phyloP scores from a whole-genome alignment of 2,888 invertebrate species.

The Tetragonisca angustula region DNA sequence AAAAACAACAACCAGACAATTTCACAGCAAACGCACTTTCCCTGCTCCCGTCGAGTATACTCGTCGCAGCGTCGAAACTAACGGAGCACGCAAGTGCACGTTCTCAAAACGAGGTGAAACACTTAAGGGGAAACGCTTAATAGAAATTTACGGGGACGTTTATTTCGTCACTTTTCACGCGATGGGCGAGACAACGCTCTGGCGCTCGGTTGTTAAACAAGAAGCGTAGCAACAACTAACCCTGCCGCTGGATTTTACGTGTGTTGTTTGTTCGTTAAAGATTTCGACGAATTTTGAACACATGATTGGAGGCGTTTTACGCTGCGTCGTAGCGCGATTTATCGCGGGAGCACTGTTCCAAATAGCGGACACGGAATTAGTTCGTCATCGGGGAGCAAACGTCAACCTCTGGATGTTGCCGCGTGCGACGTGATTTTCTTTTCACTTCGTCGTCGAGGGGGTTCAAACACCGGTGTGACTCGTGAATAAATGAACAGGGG shows the following conservation, averaged over 20 bases:
- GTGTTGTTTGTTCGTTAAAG: conserved; percentile 22
- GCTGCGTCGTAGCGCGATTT: conserved; percentile 21
- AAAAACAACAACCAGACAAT: too few species aligned
- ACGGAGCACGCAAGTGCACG: too few species aligned
- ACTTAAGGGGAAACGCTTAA: neutral
- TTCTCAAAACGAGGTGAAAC: too few species aligned
- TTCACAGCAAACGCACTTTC: too few species aligned
- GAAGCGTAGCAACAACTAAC: neutral
- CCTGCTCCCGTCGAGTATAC: too few species aligned
- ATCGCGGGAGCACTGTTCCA: conserved; percentile 2
- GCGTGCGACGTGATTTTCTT: neutral
- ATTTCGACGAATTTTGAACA: conserved; percentile 18
- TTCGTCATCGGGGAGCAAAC: neutral
- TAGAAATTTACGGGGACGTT: neutral
- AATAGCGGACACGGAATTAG: conserved; percentile 5
- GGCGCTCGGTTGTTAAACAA: conserved; percentile 8
- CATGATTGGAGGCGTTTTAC: conserved; percentile 29
- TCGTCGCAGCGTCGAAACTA: too few species aligned
- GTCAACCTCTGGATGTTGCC: neutral
- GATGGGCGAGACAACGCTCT: neutral
- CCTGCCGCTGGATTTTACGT: neutral
- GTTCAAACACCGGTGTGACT: neutral
- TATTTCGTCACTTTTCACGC: neutral
- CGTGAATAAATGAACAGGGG: conserved; percentile 3
- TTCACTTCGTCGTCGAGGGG: neutral